Conservation (phyloP, 2,797 vertebrate genomes). For the Telmatherina bonti region DNA sequence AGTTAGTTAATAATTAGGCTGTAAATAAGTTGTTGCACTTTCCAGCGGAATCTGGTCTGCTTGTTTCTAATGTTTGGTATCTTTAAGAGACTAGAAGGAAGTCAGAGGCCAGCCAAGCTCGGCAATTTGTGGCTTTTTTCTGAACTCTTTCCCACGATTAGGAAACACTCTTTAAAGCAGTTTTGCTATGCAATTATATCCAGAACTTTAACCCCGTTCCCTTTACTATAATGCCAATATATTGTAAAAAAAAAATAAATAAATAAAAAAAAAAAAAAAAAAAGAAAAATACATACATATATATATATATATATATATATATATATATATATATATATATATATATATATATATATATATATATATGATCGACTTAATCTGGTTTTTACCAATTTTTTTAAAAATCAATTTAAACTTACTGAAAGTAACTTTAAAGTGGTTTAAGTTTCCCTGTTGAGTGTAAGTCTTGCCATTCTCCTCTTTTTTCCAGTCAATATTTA, state of each 20-base stretch:
- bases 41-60: rapidly evolving
- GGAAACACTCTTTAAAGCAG: neutral
- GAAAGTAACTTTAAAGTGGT: neutral
- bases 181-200: neutral
- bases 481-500: rapidly evolving
- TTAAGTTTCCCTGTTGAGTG: neutral
- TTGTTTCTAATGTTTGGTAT: neutral
- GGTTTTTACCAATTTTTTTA: neutral
- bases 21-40: neutral
- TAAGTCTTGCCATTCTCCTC: neutral
- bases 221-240: neutral
- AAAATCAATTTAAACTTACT: too few species aligned
- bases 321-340: too few species aligned
- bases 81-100: conserved; percentile 16
- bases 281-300: too few species aligned
- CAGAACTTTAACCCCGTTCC: neutral
- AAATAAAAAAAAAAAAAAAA: too few species aligned
- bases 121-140: conserved; percentile 30
- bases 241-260: neutral
- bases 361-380: neutral
- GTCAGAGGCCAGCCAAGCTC: conserved; percentile 21
- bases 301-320: too few species aligned
- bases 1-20: neutral
- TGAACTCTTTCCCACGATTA: conserved; percentile 49
- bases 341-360: too few species aligned